Evolutionary conservation across 2,888 invertebrate genomes (phyloP).

Genomic region (Ichneumoninae sp.): DNA sequence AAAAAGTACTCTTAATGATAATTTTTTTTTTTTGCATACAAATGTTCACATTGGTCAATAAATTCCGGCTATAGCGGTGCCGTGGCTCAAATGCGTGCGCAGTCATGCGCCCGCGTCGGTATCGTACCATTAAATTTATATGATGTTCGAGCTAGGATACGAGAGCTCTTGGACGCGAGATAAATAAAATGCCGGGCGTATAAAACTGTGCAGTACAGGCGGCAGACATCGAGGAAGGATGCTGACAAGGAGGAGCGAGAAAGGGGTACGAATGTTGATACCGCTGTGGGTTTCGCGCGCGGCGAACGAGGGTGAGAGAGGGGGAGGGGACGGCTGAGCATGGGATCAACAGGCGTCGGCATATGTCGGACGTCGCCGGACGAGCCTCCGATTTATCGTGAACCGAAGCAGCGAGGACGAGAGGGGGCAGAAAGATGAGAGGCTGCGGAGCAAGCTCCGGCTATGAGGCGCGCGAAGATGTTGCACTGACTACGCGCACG

Average conservation of each 20-base stretch:
- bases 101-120: neutral
- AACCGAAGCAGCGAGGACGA: conserved; percentile 42
- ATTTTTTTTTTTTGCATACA: no score
- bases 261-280: conserved; percentile 44
- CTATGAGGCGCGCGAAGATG: conserved; percentile 65
- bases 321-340: conserved; percentile 27
- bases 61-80: neutral
- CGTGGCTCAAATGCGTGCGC: neutral
- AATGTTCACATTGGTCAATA: neutral
- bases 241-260: conserved; percentile 20
- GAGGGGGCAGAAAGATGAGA: conserved; percentile 59
- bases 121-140: neutral
- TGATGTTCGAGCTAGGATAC: conserved; percentile 26
- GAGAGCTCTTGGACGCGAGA: conserved; percentile 12
- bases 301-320: conserved; percentile 4
- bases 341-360: conserved; percentile 78
- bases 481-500: conserved; percentile 66
- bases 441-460: conserved; percentile 35
- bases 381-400: conserved; percentile 70
- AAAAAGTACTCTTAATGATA: no score
- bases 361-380: conserved; percentile 70
- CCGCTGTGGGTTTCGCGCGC: conserved; percentile 29
- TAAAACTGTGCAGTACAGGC: neutral
- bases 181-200: neutral
- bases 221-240: neutral